Conservation (phyloP, 2,113 vertebrate genomes). For the Archocentrus centrarchus region DNA sequence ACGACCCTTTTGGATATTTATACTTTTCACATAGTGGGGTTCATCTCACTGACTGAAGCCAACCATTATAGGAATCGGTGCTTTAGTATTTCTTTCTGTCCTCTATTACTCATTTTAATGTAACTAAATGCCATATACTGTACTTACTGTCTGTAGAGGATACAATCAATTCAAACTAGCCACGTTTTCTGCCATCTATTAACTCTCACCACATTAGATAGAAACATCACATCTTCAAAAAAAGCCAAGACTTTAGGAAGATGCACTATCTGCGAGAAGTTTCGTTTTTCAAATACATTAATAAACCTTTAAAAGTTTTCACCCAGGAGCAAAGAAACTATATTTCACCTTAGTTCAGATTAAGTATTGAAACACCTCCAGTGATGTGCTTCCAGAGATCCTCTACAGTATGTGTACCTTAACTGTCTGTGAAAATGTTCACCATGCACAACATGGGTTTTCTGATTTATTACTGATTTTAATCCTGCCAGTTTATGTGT, state of each 20-base stretch:
- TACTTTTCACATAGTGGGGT: not conserved
- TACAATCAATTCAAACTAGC: conserved; percentile 30
- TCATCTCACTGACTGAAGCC: conserved; percentile 9
- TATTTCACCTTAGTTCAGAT: not conserved
- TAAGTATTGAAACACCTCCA: conserved; percentile 3
- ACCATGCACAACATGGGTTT: not conserved
- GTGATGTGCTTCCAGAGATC: conserved; percentile 78
- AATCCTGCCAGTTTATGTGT: conserved; percentile 20
- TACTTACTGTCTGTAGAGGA: conserved; percentile 60
- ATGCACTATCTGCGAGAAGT: not conserved
- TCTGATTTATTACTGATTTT: conserved; percentile 16
- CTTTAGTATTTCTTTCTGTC: conserved; percentile 28
- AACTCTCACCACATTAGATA: not conserved
- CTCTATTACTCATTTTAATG: not conserved
- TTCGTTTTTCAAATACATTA: rapidly evolving
- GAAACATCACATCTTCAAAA: not conserved
- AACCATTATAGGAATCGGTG: conserved; percentile 37
- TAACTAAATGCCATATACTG: conserved; percentile 57
- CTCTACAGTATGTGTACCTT: conserved; percentile 55
- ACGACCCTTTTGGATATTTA: not conserved
- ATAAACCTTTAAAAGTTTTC: conserved; percentile 4
- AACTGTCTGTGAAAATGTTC: conserved; percentile 1
- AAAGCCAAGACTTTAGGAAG: not conserved
- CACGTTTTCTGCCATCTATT: conserved; percentile 11
- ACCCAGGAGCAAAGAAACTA: not conserved